phyloP scores from a whole-genome alignment of 2,113 vertebrate genomes.

The Rhagologus leucostigma region DNA sequence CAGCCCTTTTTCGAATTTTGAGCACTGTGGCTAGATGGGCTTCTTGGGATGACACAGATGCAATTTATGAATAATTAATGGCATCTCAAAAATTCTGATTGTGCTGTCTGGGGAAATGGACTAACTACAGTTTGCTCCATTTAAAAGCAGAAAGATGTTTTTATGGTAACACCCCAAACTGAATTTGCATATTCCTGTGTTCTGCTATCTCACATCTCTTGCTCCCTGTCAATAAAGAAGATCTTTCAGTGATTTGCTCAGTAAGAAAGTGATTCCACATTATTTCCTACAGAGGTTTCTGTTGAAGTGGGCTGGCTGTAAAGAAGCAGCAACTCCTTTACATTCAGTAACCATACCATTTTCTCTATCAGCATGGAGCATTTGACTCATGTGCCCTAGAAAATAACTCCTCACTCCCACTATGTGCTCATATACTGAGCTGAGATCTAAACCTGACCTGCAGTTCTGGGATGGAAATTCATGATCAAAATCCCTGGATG shows the following conservation, averaged over 20 bases:
- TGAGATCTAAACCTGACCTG: conserved; percentile 12
- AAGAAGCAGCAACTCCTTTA: background rate
- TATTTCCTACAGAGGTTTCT: background rate
- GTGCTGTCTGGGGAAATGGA: background rate
- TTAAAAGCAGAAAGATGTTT: conserved; percentile 20
- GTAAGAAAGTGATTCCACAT: background rate
- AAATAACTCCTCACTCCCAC: conserved; percentile 30
- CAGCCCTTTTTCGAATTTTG: background rate
- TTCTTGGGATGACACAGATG: background rate
- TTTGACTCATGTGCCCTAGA: conserved; percentile 30
- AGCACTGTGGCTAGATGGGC: background rate
- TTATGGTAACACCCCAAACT: conserved; percentile 27
- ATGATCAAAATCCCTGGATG: background rate
- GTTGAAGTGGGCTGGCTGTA: background rate
- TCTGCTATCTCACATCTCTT: background rate
- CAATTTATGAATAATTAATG: background rate
- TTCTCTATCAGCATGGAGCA: conserved; percentile 25
- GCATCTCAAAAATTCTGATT: background rate
- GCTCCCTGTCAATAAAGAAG: background rate
- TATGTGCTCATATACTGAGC: background rate
- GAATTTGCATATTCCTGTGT: background rate
- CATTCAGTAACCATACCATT: conserved; percentile 28
- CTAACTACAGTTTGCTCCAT: conserved; percentile 9
- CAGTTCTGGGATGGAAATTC: conserved; percentile 26
- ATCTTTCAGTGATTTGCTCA: background rate